Evolutionary conservation across 2,888 invertebrate genomes (phyloP), one percentile per base, ranked within the genome.

Genomic region (Oithona nana): DNA sequence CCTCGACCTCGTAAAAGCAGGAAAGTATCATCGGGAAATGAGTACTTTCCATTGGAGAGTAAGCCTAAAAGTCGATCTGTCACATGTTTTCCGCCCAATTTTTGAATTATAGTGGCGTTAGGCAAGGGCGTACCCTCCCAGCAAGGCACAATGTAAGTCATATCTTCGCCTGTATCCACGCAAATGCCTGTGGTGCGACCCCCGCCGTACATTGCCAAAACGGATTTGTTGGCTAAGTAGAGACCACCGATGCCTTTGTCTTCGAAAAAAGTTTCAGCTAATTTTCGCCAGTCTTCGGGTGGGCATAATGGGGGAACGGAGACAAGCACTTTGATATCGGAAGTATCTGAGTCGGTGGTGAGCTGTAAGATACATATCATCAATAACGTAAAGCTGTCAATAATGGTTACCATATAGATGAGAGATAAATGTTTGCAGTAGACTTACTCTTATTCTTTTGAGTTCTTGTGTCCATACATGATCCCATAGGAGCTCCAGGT

Each of bases 11-110:
- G 39, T 39, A 39, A 56, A 16, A 62, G 31, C 20, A 62, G 48
- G 28, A 62, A 62, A 6, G 52, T 62, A 31, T 62, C 62, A 26
- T 62, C 62, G n/a, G 56, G 52, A 49, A 62, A 62, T 24, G 39
- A 39, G 56, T 62, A 62, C 28, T 62, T 62, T 28, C 62, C 62
- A 26, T 62, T 55, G 30, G 54, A 28, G 22, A 62, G 56, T 26
- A 56, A 24, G 22, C n/a, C 26, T 16, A 61, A 28, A 6, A 61
- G 61, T 20, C 26, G 24, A 29, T 61, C 52, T 2, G 52, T 61
- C 1, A 62, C 56, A 30, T 62, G 62, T 28, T 62, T 62, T 6
- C 62, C 62, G 6, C 62, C 62, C 28, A 62, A 39, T 6, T 39
- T 54, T 20, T 26, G 62, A 30, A 54, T 54, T 1, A 55, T 39